Evolutionary conservation across 2,113 vertebrate species (phyloP).

Genomic region (Panthera tigris): DNA sequence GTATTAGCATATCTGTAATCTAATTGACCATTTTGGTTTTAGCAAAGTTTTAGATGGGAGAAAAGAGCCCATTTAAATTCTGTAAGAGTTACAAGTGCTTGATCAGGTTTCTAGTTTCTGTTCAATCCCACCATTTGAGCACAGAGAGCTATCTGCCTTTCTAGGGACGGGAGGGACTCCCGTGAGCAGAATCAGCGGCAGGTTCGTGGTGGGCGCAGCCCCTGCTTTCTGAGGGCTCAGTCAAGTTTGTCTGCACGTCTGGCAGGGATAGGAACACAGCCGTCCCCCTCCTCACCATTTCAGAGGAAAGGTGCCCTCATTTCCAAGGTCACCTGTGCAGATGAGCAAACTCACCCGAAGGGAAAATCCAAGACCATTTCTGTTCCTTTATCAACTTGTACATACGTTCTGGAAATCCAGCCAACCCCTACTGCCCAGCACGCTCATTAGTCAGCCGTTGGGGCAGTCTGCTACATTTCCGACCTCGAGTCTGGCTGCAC

Average conservation of each 20-base stretch:
- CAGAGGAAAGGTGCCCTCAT: not conserved
- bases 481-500: not conserved
- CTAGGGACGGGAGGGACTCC: slow-evolving; percentile 12
- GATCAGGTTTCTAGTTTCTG: not conserved
- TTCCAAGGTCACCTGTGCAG: not conserved
- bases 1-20: not conserved
- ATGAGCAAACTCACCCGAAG: not conserved
- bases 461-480: not conserved
- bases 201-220: slow-evolving; percentile 38
- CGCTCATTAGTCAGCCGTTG: not conserved
- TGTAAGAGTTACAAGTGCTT: not conserved
- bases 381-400: not conserved
- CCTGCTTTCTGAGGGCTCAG: slow-evolving; percentile 49
- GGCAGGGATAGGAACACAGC: slow-evolving; percentile 54
- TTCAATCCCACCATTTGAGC: not conserved
- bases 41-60: slow-evolving; percentile 1
- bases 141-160: slow-evolving; percentile 57
- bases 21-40: not conserved
- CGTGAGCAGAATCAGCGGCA: slow-evolving; percentile 50
- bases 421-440: not conserved
- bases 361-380: not conserved
- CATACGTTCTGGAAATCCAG: not conserved
- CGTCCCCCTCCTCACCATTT: not conserved
- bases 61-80: slow-evolving; percentile 28
- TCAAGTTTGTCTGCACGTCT: slow-evolving; percentile 67